Evolutionary conservation across 2,113 vertebrate genomes (phyloP).

Genomic region (Peromyscus leucopus): DNA sequence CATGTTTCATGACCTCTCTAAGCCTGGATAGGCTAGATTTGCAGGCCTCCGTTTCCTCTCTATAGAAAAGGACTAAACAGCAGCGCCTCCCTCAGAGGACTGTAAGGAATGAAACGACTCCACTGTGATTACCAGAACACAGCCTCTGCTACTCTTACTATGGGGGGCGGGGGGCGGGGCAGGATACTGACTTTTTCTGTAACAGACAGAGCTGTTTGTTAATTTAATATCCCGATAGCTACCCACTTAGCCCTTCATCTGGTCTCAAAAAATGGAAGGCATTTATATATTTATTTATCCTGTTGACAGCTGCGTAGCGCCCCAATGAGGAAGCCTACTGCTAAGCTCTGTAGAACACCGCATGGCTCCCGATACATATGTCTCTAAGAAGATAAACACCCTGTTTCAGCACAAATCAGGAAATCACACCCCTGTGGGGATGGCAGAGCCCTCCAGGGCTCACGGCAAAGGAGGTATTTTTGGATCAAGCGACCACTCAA

Average conservation of each 20-base stretch:
- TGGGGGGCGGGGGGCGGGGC: neutral
- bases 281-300: neutral
- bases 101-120: neutral
- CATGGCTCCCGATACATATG: neutral
- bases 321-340: neutral
- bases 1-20: neutral
- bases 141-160: neutral
- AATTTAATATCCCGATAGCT: neutral
- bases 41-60: neutral
- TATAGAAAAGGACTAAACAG: neutral
- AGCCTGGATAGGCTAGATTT: neutral
- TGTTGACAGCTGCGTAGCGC: neutral
- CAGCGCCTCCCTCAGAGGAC: neutral
- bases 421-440: neutral
- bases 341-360: neutral
- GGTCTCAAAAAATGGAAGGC: neutral
- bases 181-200: neutral
- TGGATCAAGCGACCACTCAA: neutral
- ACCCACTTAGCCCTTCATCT: neutral
- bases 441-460: neutral
- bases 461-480: neutral
- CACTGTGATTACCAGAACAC: fast-evolving
- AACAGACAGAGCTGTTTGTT: neutral
- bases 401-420: neutral
- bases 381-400: neutral